phyloP scores from a whole-genome alignment of 1,140 invertebrate species.

The Drusus annulatus region DNA sequence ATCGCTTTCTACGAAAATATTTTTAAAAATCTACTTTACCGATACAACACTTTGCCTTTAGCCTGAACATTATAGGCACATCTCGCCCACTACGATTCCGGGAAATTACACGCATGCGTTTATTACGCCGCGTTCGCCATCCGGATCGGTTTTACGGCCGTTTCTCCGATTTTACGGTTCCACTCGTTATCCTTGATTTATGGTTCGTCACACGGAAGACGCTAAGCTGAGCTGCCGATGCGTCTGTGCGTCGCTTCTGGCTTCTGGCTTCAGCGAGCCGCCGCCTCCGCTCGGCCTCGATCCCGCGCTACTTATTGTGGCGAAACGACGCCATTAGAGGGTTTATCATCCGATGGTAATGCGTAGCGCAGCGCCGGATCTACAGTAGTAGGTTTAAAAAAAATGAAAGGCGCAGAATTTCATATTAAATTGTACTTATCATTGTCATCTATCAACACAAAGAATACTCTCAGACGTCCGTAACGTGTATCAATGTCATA shows the following conservation, averaged over 20 bases:
- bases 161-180: conserved; percentile 18
- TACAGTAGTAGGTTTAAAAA: too few relatives aligned
- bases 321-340: background rate
- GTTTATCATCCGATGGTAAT: background rate
- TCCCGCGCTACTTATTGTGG: background rate
- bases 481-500: too few relatives aligned
- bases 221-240: background rate
- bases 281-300: too few relatives aligned
- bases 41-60: too few relatives aligned
- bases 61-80: too few relatives aligned
- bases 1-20: too few relatives aligned
- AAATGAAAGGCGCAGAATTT: too few relatives aligned
- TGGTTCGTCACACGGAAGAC: conserved; percentile 31
- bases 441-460: too few relatives aligned
- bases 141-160: conserved; percentile 15
- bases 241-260: background rate
- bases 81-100: background rate
- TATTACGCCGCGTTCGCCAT: background rate
- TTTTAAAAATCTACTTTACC: too few relatives aligned
- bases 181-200: conserved; percentile 34
- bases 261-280: background rate
- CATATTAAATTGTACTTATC: too few relatives aligned
- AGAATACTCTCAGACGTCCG: too few relatives aligned
- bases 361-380: background rate
- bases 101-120: conserved; percentile 14